Evolutionary conservation across 2,113 vertebrate genomes (phyloP).

Genomic region (Willisornis vidua): DNA sequence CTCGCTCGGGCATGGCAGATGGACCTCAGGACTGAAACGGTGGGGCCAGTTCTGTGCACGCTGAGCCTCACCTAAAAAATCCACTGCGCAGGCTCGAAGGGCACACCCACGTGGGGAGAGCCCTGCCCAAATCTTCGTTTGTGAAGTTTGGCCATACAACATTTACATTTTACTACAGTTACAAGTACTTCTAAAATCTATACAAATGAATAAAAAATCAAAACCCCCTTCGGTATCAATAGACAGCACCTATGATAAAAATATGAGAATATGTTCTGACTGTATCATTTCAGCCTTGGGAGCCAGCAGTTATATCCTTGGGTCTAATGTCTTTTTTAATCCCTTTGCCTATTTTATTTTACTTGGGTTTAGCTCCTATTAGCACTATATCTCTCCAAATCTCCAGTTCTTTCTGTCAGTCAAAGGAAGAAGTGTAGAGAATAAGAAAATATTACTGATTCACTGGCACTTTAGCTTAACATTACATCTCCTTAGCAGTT

Average conservation of each 20-base stretch:
- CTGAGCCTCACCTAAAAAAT: too few relatives aligned
- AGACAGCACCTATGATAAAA: background rate
- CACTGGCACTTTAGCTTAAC: background rate
- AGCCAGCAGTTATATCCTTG: background rate
- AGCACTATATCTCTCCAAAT: background rate
- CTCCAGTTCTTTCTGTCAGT: background rate
- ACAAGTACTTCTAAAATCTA: too few relatives aligned
- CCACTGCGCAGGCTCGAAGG: too few relatives aligned
- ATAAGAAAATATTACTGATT: background rate
- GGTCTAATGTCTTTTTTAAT: background rate
- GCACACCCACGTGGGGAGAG: too few relatives aligned
- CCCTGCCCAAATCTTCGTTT: too few relatives aligned
- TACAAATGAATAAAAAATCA: too few relatives aligned
- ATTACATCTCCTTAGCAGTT: background rate
- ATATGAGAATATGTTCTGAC: background rate
- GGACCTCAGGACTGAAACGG: too few relatives aligned
- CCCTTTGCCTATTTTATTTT: background rate
- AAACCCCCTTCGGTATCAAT: too few relatives aligned
- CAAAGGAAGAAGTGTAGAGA: background rate
- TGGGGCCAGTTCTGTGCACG: too few relatives aligned
- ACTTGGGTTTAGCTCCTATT: background rate
- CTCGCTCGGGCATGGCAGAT: too few relatives aligned
- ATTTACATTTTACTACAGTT: too few relatives aligned
- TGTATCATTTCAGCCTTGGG: background rate
- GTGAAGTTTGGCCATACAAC: too few relatives aligned